A percentile compares a stretch with the other conserved stretches of the same genome.
phyloP scores from a whole-genome alignment of 2,113 vertebrate species.

The Chrysochloris asiatica region DNA sequence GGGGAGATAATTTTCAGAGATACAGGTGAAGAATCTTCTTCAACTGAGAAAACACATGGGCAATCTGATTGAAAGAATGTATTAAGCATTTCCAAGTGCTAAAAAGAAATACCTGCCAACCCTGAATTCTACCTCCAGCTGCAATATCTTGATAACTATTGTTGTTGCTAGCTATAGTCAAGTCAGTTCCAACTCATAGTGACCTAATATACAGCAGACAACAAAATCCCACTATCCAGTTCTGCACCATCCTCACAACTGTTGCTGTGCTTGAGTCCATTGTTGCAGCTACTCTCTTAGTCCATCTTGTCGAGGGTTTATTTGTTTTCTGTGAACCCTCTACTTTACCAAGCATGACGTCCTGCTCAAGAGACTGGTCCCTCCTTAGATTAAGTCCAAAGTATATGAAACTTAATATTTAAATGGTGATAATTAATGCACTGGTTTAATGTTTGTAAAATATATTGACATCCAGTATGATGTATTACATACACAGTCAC shows the following conservation, averaged over 20 bases:
- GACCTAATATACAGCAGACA: not conserved
- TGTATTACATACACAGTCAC: not conserved
- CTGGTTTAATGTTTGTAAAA: conserved; percentile 20
- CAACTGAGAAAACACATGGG: not conserved
- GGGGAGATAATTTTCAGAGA: not conserved
- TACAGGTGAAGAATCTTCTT: not conserved
- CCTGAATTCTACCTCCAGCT: not conserved
- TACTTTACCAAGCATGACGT: too few species aligned
- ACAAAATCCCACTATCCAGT: too few species aligned
- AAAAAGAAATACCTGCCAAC: not conserved
- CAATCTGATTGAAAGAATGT: not conserved
- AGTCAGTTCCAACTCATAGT: not conserved
- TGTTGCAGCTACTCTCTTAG: too few species aligned
- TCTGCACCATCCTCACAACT: too few species aligned
- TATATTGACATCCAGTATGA: not conserved
- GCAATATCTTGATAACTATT: not conserved
- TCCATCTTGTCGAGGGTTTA: too few species aligned
- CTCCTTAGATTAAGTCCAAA: too few species aligned
- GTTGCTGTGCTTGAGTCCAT: too few species aligned
- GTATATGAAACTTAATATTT: not conserved
- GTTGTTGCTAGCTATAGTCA: too few species aligned
- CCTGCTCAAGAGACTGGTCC: too few species aligned
- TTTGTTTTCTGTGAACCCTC: too few species aligned
- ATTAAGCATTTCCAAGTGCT: not conserved
- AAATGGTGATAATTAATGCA: not conserved